phyloP scores from a whole-genome alignment of 2,888 invertebrate species.

The Epinotia demarniana region DNA sequence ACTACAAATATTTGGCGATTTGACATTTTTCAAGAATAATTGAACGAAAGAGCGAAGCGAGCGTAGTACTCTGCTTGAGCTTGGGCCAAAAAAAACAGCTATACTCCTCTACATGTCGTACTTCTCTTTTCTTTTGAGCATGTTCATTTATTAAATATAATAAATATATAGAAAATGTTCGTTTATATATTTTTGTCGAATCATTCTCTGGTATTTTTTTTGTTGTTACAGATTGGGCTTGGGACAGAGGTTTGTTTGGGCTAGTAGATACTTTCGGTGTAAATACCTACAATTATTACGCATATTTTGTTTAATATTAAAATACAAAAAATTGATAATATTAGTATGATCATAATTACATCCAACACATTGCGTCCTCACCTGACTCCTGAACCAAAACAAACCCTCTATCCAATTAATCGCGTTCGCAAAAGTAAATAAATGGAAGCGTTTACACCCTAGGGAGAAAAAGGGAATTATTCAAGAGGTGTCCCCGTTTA shows the following conservation, averaged over 20 bases:
- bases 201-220: no score
- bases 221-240: no score
- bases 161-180: no score
- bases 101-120: no score
- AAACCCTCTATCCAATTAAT: not conserved
- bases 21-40: no score
- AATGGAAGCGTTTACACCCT: constrained; percentile 12
- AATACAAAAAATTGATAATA: not conserved
- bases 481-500: constrained; percentile 40
- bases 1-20: no score
- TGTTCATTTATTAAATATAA: no score
- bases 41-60: not conserved
- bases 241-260: no score
- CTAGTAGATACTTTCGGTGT: no score
- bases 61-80: not conserved
- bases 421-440: constrained; percentile 12
- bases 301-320: not conserved
- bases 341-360: not conserved
- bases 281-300: not conserved
- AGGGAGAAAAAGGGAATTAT: constrained; percentile 34
- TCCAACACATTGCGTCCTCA: not conserved
- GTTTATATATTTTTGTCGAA: no score
- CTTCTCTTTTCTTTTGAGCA: no score
- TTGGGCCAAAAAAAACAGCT: no score
- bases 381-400: not conserved